These are phyloP conservation scores for Pelagia noctiluca DNA, from an alignment of 30 jellyfish, hydroid and myxozoan species.

Conservation along the genomic window DNA sequence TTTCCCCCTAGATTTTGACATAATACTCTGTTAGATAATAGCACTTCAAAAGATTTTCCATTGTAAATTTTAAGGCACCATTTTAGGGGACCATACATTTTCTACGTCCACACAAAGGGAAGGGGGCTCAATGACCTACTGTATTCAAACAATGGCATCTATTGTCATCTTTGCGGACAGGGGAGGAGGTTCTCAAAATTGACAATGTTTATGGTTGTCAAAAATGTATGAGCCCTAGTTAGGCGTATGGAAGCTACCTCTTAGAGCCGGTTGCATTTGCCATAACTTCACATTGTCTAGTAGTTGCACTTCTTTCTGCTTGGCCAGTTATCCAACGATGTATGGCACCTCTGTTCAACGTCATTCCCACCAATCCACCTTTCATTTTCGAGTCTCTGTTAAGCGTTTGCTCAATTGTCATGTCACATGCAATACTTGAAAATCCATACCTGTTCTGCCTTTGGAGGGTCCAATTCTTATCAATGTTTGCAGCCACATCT, in stretches of 20 bases:
- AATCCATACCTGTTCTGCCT: conserved; percentile 66
- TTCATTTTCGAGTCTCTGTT: conserved; percentile 77
- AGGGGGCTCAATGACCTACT: too few species aligned
- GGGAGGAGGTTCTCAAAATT: too few species aligned
- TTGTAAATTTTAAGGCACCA: not conserved
- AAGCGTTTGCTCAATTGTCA: conserved; percentile 71
- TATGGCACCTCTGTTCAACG: conserved; percentile 64
- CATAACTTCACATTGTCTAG: conserved; percentile 58
- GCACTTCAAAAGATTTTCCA: not conserved
- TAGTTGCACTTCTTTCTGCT: conserved; percentile 64
- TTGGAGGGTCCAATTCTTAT: conserved; percentile 67
- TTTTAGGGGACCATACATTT: too few species aligned
- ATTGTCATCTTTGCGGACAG: too few species aligned
- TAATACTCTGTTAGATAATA: not conserved
- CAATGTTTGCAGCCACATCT: conserved; percentile 50
- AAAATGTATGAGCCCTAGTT: too few species aligned
- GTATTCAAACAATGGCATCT: too few species aligned
- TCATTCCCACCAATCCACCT: conserved; percentile 83
- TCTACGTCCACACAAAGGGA: too few species aligned
- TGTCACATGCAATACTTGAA: conserved; percentile 72
- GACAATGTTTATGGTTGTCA: too few species aligned
- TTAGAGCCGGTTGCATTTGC: conserved; percentile 55
- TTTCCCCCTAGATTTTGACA: not conserved
- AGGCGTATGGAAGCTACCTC: too few species aligned
- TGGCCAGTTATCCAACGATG: conserved; percentile 76